phyloP scores from a whole-genome alignment of 2,888 invertebrate genomes.

The Cantharis lateralis region DNA sequence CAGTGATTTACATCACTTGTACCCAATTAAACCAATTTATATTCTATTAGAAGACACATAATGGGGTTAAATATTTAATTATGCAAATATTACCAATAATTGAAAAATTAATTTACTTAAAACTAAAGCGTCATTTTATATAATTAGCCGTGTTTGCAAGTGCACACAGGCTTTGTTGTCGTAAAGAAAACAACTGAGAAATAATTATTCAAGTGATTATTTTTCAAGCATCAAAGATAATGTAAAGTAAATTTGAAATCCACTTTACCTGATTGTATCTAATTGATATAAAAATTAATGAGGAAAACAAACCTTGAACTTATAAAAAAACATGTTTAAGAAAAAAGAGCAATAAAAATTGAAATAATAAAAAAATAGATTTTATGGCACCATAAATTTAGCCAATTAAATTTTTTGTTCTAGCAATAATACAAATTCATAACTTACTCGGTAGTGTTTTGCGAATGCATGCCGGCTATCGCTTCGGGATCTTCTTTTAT shows the following conservation, averaged over 20 bases:
- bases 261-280: background rate
- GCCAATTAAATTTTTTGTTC: background rate
- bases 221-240: background rate
- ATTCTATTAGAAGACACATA: background rate
- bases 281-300: background rate
- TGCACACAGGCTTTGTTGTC: background rate
- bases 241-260: background rate
- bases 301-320: background rate
- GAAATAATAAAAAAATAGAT: background rate
- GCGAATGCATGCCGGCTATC: constrained; percentile 60
- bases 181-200: background rate
- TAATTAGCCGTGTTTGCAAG: background rate
- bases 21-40: background rate
- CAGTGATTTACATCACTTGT: background rate
- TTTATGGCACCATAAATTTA: background rate
- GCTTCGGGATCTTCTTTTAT: constrained; percentile 65
- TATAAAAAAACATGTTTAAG: background rate
- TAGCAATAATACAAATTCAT: background rate
- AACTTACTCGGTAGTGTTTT: constrained; percentile 58
- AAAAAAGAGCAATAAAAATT: background rate
- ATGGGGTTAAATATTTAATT: background rate
- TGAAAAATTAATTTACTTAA: background rate
- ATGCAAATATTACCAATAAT: background rate
- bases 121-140: background rate
- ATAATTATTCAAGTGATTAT: background rate